Base-by-base conservation (phyloP, 1,140 invertebrate genomes). In the Formica exsecta region DNA sequence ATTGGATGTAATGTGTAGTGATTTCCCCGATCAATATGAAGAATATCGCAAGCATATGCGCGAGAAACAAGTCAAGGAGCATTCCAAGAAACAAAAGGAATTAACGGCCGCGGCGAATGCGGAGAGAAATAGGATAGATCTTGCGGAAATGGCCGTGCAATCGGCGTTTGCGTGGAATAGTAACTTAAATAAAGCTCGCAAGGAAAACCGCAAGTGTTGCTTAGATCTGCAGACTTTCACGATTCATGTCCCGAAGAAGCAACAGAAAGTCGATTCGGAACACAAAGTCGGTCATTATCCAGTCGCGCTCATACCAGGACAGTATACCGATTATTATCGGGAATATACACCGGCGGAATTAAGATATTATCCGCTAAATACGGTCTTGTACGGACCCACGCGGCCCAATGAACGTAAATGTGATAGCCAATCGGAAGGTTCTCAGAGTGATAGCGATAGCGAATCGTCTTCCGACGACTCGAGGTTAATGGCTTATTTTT, bases 11-110 rank as follows among this genome's bases (percentile, higher is more conserved):
- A 99, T 99, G 98, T 97, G 97, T 87, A 97, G 97, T 70, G 99
- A 99, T 94, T 99, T 99, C 95, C 98, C 98, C 32, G 97, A 98
- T 66, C 99, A 99, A 93, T 99, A 99, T 93, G 98, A 99, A 95
- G 98, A 99, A 92, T 99, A 98, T 94, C 96, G 98, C 44, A 96
- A 97, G 90, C 96, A 98, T 91, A 96, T 98, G 92, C 96, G 98
- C 11, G 97, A 98, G 89, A 97, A 97, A 92, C 97, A 98, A 90
- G 97, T 97, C 22, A 96, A 97, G 90, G 97, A 97, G 93, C 96
- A 97, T 86, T 96, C 96, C 48, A 96, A 97, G 77, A 97, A 97
- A 89, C 97, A 98, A 91, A 96, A 96, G 89, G 95, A 96, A 66
- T 87, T 96, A 11, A 94, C 96, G 70, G 93, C 96, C 0, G 95